phyloP scores from a whole-genome alignment of 2,113 vertebrate genomes.

The Mesocricetus auratus region DNA sequence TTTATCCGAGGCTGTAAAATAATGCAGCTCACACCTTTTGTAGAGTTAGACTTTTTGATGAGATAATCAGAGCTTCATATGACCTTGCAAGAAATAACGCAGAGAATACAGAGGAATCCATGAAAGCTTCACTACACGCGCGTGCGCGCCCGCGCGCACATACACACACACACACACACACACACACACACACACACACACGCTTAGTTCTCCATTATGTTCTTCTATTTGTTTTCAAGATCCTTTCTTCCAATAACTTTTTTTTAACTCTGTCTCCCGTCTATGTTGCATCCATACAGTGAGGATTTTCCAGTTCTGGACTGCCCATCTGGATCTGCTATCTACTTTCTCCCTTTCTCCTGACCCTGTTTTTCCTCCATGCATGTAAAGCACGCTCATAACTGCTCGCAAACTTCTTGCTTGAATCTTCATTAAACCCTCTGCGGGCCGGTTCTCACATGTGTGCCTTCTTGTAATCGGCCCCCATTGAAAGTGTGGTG shows the following conservation, averaged over 20 bases:
- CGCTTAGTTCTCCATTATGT: background rate
- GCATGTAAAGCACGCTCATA: background rate
- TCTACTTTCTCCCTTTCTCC: background rate
- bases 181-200: too few species aligned
- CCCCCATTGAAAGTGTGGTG: background rate
- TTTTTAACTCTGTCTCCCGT: too few species aligned
- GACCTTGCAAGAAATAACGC: background rate
- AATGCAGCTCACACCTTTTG: background rate
- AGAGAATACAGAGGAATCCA: background rate
- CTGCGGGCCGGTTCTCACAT: background rate
- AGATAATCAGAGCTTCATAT: background rate
- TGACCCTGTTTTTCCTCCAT: background rate
- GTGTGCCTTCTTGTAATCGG: background rate
- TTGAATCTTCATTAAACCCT: background rate
- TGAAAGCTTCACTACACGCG: background rate
- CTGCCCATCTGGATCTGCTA: background rate
- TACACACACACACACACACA: too few species aligned
- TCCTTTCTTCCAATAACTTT: background rate
- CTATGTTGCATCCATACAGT: background rate
- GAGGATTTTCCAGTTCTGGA: background rate
- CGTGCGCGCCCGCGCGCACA: too few species aligned
- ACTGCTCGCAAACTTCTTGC: background rate
- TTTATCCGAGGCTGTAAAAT: background rate
- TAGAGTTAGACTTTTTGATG: background rate
- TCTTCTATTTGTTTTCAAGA: background rate